phyloP scores from a whole-genome alignment of 2,888 invertebrate genomes.

The Acleris cristana region DNA sequence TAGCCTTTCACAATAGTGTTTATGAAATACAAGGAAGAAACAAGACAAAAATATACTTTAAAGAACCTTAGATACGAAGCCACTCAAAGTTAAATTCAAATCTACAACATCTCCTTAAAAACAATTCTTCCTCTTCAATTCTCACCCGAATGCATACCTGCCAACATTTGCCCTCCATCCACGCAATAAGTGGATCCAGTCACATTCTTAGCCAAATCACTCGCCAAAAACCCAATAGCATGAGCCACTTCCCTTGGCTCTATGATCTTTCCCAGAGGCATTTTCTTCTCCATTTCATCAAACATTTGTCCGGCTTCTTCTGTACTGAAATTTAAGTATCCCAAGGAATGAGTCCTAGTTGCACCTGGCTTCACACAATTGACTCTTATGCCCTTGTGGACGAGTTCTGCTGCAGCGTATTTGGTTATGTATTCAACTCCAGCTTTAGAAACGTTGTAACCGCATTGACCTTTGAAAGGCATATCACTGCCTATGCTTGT shows the following conservation, averaged over 20 bases:
- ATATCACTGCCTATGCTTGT: conserved; percentile 6
- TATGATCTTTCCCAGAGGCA: conserved; percentile 1
- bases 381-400: not conserved
- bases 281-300: not conserved
- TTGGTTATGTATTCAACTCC: conserved; percentile 16
- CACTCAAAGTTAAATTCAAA: too few relatives aligned
- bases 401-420: conserved; percentile 3
- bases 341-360: not conserved
- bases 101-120: not conserved
- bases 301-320: conserved; percentile 4
- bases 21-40: too few relatives aligned
- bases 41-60: too few relatives aligned
- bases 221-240: conserved; percentile 12
- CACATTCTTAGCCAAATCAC: conserved; percentile 11
- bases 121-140: not conserved
- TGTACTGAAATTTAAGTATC: not conserved
- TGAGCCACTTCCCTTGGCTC: conserved; percentile 12
- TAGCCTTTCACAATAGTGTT: too few relatives aligned
- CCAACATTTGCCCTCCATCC: conserved; percentile 9
- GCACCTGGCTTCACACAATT: conserved; percentile 12
- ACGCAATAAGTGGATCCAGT: conserved; percentile 3
- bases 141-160: not conserved
- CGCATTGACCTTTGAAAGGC: conserved; percentile 1
- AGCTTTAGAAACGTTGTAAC: conserved; percentile 12
- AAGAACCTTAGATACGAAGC: too few relatives aligned